Evolutionary conservation across 2,113 vertebrate genomes (phyloP).

Genomic region (Malurus cyaneus): DNA sequence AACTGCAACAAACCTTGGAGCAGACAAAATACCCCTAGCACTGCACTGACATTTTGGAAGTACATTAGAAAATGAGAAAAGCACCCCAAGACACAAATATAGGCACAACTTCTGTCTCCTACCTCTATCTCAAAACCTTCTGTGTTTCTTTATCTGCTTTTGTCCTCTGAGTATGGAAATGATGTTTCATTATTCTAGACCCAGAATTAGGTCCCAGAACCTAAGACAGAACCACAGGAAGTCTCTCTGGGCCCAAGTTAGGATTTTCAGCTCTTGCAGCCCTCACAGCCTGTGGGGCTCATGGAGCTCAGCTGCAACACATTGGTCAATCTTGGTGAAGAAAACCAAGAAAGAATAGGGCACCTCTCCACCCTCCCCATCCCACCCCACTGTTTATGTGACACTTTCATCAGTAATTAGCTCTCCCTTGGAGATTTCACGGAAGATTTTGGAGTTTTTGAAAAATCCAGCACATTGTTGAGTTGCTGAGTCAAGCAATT

Average conservation of each 20-base stretch:
- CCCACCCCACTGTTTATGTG: conserved; percentile 26
- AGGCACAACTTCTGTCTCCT: not conserved
- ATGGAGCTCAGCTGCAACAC: not conserved
- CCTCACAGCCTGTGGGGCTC: not conserved
- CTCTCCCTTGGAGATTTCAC: not conserved
- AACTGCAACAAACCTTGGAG: not conserved
- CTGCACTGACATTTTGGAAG: not conserved
- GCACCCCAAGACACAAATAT: not conserved
- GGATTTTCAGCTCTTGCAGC: not conserved
- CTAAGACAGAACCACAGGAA: not conserved
- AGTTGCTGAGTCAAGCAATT: conserved; percentile 50
- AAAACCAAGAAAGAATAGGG: conserved; percentile 3
- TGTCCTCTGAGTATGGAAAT: not conserved
- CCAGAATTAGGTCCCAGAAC: not conserved
- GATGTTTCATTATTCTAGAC: not conserved
- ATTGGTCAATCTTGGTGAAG: not conserved
- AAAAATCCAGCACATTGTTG: conserved; percentile 35
- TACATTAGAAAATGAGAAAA: not conserved
- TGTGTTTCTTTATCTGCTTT: not conserved
- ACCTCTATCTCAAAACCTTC: not conserved
- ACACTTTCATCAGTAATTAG: conserved; percentile 57
- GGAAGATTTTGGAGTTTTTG: not conserved
- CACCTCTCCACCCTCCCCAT: not conserved
- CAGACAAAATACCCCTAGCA: not conserved
- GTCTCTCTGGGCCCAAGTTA: not conserved